phyloP scores from a whole-genome alignment of 2,888 invertebrate species.

The Rhagonycha fulva region DNA sequence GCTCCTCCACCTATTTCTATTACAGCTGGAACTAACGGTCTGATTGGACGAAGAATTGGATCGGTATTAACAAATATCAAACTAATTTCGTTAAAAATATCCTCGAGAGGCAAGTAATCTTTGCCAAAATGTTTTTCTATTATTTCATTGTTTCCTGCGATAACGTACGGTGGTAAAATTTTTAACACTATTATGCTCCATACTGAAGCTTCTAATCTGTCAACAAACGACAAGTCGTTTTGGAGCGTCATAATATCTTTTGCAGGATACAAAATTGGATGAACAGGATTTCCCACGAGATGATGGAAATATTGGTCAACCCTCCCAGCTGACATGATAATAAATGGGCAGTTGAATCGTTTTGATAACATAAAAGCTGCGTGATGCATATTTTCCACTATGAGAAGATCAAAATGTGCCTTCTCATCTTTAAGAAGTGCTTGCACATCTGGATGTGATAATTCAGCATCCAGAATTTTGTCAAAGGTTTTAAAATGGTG shows the following conservation, averaged over 20 bases:
- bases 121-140: neutral
- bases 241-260: neutral
- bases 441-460: conserved; percentile 41
- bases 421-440: conserved; percentile 41
- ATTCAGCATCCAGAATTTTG: neutral
- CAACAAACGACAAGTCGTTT: neutral
- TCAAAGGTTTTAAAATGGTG: neutral
- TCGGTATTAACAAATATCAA: neutral
- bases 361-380: conserved; percentile 42
- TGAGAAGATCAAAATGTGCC: conserved; percentile 46
- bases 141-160: neutral
- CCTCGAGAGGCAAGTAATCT: neutral
- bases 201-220: neutral
- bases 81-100: neutral
- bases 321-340: conserved; percentile 45
- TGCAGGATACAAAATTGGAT: conserved; percentile 48
- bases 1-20: neutral
- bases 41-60: neutral
- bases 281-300: conserved; percentile 43
- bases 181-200: neutral
- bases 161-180: neutral
- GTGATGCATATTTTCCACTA: conserved; percentile 44
- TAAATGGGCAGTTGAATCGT: conserved; percentile 46
- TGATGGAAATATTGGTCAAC: conserved; percentile 40
- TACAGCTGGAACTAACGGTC: neutral